Conservation (phyloP, 2,888 invertebrate species). For the Amphipyra berbera region DNA sequence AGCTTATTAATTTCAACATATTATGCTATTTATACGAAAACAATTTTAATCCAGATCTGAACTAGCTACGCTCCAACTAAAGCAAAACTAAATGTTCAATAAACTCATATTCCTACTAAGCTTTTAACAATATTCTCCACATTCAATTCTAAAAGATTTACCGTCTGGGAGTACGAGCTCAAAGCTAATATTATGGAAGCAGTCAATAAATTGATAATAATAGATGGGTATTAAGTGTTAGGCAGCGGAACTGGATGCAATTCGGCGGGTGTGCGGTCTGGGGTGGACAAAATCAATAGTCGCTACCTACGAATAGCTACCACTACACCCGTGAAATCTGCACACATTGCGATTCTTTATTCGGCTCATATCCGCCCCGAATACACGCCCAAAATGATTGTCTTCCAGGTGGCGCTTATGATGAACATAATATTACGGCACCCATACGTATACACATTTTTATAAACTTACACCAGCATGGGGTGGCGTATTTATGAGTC, state of each 20-base stretch:
- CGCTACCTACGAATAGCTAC: slow-evolving; percentile 83
- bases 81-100: slow-evolving; percentile 12
- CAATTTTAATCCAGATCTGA: too few species aligned
- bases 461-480: slow-evolving; percentile 33
- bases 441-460: slow-evolving; percentile 58
- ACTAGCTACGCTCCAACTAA: too few species aligned
- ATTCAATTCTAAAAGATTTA: slow-evolving; percentile 24
- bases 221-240: slow-evolving; percentile 76
- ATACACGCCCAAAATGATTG: slow-evolving; percentile 71
- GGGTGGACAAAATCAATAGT: slow-evolving; percentile 90
- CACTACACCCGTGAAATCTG: slow-evolving; percentile 80
- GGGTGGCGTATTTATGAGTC: slow-evolving; percentile 36
- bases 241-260: slow-evolving; percentile 74
- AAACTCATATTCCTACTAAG: slow-evolving; percentile 12
- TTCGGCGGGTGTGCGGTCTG: slow-evolving; percentile 80
- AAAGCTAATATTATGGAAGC: slow-evolving; percentile 61
- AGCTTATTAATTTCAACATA: too few species aligned
- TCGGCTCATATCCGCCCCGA: slow-evolving; percentile 75
- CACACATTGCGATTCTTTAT: slow-evolving; percentile 86
- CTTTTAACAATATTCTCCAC: slow-evolving; percentile 23
- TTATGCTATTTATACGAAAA: too few species aligned
- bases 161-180: slow-evolving; percentile 27
- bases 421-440: slow-evolving; percentile 63
- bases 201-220: slow-evolving; percentile 82
- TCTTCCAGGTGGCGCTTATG: slow-evolving; percentile 77